Percentiles rank a stretch among this genome's conserved stretches.
Evolutionary conservation across 2,888 invertebrate genomes (phyloP).

Genomic region (Limnephilus auricula): DNA sequence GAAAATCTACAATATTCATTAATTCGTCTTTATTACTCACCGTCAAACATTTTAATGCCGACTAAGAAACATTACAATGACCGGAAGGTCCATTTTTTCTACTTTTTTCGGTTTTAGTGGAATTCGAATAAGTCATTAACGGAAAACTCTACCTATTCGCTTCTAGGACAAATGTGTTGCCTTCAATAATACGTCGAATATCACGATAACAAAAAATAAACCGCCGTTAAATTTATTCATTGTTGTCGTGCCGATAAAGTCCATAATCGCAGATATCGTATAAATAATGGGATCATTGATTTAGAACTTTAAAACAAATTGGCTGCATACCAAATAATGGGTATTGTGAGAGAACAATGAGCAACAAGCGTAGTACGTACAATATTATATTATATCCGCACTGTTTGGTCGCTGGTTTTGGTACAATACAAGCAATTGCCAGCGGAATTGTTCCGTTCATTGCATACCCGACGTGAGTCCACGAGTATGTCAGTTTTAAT

Average conservation of each 20-base stretch:
- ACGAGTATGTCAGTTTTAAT: slow-evolving; percentile 12
- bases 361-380: neutral
- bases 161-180: neutral
- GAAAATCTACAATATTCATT: neutral
- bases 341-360: slow-evolving; percentile 4
- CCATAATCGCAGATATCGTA: neutral
- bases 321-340: slow-evolving; percentile 13
- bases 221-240: neutral
- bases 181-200: neutral
- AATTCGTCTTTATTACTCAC: neutral
- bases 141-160: neutral
- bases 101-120: neutral
- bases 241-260: neutral
- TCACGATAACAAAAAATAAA: neutral
- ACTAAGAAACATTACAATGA: neutral
- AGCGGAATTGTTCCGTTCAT: neutral
- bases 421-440: neutral
- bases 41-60: too few relatives aligned
- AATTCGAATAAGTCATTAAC: neutral
- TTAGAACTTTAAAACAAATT: neutral
- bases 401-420: neutral
- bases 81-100: neutral
- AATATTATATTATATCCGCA: neutral
- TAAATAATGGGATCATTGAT: neutral
- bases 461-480: neutral